Evolutionary conservation across 2,888 invertebrate genomes (phyloP), one percentile per base, ranked within the genome.

Genomic region (Agrilus mali): DNA sequence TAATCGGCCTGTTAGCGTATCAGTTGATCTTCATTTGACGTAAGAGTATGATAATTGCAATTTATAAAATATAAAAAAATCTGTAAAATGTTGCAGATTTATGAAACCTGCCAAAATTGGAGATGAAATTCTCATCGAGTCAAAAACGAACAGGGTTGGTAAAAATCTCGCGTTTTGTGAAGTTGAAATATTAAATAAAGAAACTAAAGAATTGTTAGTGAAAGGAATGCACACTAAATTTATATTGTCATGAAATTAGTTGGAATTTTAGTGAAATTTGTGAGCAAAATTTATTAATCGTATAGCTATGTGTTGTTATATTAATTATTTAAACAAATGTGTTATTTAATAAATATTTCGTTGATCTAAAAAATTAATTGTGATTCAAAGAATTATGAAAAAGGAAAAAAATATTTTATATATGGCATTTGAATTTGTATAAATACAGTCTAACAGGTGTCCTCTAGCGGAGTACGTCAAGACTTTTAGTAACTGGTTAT

Each of bases 191-290:
- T 75, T 73, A 36, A 82, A 85, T 47, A 90, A 89, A 64, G 69
- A 72, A 7, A 81, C 77, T 47, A 82, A 84, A 42, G 70, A 73
- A 37, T 54, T 92, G 2, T 63, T 95, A 40, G 93, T 88, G 4
- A 81, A 77, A 48, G 94, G 90, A 33, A 74, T 77, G 44, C 94
- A 95, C 60, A 89, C 87, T 0, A 93, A 93, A 63, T 88, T 73
- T 62, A 36, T 58, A 48, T 33, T 53, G 8, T 44, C 37, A 16
- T 47, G 33, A 16, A 38, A 27, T 27, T 27, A 27, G 61, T 78
- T 6, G 63, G 60, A 14, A 6, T 43, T 12, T 33, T 15, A 27
- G 27, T 10, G 10, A 27, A 27, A 27, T 27, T 27, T 8, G 2
- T 10, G 10, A n/a, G n/a, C n/a, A n/a, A n/a, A n/a, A n/a, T n/a